Conservation (phyloP, 2,888 invertebrate species). For the Drosophila pseudotalamancana region DNA sequence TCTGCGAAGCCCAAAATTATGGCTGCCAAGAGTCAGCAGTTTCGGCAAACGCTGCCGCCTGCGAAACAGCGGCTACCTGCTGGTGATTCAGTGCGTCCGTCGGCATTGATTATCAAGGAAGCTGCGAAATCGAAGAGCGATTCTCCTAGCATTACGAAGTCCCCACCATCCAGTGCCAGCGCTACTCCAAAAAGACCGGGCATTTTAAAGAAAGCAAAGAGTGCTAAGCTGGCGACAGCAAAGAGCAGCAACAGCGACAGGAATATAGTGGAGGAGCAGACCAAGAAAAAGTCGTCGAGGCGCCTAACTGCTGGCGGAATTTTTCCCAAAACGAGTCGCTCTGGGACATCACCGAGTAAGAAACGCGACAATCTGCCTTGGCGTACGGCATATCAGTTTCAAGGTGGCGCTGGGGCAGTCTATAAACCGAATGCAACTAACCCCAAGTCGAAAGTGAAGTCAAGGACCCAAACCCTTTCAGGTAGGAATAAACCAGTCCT, state of each 20-base stretch:
- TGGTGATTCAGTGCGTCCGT: neutral
- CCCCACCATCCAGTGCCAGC: too few species aligned
- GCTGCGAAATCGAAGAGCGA: neutral
- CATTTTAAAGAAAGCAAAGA: neutral
- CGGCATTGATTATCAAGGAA: neutral
- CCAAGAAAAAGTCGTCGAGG: neutral
- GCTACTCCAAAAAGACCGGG: neutral
- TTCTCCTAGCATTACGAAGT: neutral
- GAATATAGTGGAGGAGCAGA: neutral
- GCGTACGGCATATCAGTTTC: slow-evolving; percentile 19
- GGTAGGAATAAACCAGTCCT: neutral
- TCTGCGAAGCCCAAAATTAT: neutral
- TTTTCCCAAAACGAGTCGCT: neutral
- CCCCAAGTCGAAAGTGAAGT: neutral
- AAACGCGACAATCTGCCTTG: neutral
- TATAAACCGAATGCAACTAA: neutral
- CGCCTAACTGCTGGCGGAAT: slow-evolving; percentile 34
- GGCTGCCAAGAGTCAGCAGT: neutral
- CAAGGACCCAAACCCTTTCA: neutral
- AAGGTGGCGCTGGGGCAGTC: slow-evolving; percentile 13
- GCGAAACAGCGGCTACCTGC: neutral
- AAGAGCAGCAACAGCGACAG: neutral
- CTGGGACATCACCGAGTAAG: neutral
- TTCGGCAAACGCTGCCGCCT: neutral
- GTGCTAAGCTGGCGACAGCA: neutral